These are phyloP conservation scores for Tenebrio molitor DNA, from an alignment of 1,140 invertebrate genomes.

Conservation along the genomic window DNA sequence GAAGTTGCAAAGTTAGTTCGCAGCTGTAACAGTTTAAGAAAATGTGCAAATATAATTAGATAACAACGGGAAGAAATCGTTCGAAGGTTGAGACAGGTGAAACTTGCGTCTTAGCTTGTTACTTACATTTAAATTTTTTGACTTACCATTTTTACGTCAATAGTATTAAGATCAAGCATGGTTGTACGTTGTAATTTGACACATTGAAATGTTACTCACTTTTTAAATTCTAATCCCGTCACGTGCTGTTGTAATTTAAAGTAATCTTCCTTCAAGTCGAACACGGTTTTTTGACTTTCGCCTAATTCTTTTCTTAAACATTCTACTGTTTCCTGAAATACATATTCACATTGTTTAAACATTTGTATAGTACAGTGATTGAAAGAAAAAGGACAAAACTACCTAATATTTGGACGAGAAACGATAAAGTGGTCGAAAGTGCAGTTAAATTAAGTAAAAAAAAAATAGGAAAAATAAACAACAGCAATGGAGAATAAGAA, in stretches of 20 bases:
- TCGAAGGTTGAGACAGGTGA: too few relatives aligned
- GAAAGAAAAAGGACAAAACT: neutral
- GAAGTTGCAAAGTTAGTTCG: constrained; percentile 51
- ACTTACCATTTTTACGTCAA: too few relatives aligned
- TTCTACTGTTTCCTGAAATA: constrained; percentile 19
- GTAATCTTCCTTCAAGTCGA: constrained; percentile 51
- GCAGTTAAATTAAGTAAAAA: too few relatives aligned
- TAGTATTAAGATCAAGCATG: too few relatives aligned
- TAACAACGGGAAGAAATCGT: too few relatives aligned
- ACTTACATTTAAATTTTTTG: too few relatives aligned
- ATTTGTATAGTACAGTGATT: neutral
- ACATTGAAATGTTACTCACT: constrained; percentile 48
- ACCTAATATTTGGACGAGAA: too few relatives aligned
- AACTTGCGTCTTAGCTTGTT: too few relatives aligned
- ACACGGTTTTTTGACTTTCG: constrained; percentile 43
- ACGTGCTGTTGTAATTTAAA: constrained; percentile 49
- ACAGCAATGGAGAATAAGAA: too few relatives aligned
- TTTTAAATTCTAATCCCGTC: constrained; percentile 53
- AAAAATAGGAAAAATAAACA: too few relatives aligned
- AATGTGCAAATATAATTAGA: constrained; percentile 10
- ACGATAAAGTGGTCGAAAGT: too few relatives aligned
- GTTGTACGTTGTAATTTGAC: too few relatives aligned
- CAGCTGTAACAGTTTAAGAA: constrained; percentile 46
- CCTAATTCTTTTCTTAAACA: constrained; percentile 40
- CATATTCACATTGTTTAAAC: neutral